Evolutionary conservation across 2,888 invertebrate genomes (phyloP).

Genomic region (Eumacrocentrus americanus): DNA sequence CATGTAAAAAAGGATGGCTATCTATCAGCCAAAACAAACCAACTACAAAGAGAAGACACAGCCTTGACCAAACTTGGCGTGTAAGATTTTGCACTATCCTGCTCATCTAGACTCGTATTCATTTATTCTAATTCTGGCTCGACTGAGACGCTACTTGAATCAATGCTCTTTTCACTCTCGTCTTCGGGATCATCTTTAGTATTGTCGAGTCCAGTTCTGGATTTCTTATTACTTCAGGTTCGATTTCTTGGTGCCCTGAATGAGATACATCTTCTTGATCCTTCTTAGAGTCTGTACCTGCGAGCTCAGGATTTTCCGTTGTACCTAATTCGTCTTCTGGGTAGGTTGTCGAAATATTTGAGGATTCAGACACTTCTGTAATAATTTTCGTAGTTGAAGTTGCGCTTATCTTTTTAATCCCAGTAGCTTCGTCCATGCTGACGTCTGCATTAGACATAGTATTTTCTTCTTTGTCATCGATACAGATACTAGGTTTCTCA

Average conservation of each 20-base stretch:
- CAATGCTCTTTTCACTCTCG: slow-evolving; percentile 5
- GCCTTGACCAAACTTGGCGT: no score
- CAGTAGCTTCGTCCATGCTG: slow-evolving; percentile 5
- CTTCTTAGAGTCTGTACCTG: not conserved
- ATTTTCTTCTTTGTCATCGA: no score
- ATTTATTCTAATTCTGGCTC: slow-evolving; percentile 30
- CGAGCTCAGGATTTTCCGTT: not conserved
- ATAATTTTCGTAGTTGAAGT: not conserved
- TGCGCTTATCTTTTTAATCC: not conserved
- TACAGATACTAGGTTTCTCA: no score
- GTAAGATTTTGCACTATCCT: not conserved
- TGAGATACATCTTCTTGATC: not conserved
- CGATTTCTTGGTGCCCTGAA: not conserved
- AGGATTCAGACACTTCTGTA: slow-evolving; percentile 6
- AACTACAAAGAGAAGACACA: no score
- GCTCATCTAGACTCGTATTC: slow-evolving; percentile 7
- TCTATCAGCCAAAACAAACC: no score
- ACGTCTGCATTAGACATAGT: no score
- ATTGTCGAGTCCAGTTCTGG: not conserved
- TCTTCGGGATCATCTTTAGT: slow-evolving; percentile 8
- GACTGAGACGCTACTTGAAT: slow-evolving; percentile 25
- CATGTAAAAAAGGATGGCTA: no score
- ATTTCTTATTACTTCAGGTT: no score
- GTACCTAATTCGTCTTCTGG: not conserved
- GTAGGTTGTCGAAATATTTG: not conserved